Evolutionary conservation across 2,797 vertebrate species (phyloP), one percentile per base, ranked within the genome.

Genomic region (Oreonectes daqikongensis): DNA sequence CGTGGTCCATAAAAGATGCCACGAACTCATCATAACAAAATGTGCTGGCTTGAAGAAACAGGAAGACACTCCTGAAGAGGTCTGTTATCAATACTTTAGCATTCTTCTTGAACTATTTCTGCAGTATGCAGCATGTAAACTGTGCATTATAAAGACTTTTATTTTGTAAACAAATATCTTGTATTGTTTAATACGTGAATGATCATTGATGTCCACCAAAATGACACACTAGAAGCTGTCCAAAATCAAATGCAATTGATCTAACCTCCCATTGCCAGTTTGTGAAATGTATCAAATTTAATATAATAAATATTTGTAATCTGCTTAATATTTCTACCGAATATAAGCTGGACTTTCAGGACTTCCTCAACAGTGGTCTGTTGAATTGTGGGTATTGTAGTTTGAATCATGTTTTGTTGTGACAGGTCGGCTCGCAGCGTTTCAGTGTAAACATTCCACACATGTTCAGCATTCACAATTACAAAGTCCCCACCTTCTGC

Each of bases 381-480:
- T 55, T 44, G 30, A 26, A 75, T 30, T 35, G 20, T 69, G 79
- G 32, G 44, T 55, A 77, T 22, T 60, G 42, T 79, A 15, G 63
- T 55, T 79, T 92, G 93, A 68, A 15, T 20, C 4, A 68, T 44
- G 14, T 68, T 87, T 80, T 89, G 79, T 88, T 79, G 90, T 85
- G 48, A 60, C 89, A 99, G 96, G 96, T 99, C 87, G 96, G 96
- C 76, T 96, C 96, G 18, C 97, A 98, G 88, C 93, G 97, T 80
- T 99, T 99, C 92, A 99, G 97, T 80, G 96, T 99, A 86, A 99
- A 99, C 90, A 96, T 99, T 94, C 97, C 97, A 85, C 97, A 99
- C 87, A 99, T 98, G 91, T 99, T 99, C 85, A 95, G 95, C 81
- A 98, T 97, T 90, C 97, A 99, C 92, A 99, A 96, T 94, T 99